A percentile compares a stretch with the other conserved stretches of the same genome.
Evolutionary conservation across 1,140 invertebrate species (phyloP).

Genomic region (Drosophila trapezifrons): DNA sequence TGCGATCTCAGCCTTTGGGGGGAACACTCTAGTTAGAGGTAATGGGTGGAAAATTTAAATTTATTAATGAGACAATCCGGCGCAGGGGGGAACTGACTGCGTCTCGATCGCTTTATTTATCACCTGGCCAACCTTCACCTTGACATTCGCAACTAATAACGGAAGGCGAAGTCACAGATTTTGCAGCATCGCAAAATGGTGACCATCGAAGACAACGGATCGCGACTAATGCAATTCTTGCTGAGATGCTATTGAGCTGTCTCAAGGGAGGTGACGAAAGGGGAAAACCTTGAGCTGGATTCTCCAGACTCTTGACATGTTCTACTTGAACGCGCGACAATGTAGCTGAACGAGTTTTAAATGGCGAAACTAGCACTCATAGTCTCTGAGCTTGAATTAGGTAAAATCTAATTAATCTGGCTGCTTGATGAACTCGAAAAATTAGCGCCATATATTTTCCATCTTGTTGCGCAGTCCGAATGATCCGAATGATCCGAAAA

Average conservation of each 20-base stretch:
- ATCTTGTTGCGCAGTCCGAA: constrained; percentile 19
- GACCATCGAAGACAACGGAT: constrained; percentile 9
- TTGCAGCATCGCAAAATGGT: constrained; percentile 26
- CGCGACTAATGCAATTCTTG: constrained; percentile 34
- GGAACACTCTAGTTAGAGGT: constrained; percentile 37
- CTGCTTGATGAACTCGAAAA: constrained; percentile 11
- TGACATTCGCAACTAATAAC: constrained; percentile 64
- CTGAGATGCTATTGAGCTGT: constrained; percentile 5
- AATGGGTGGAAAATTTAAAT: constrained; percentile 26
- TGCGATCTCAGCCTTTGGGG: constrained; percentile 24
- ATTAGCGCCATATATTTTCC: constrained; percentile 30
- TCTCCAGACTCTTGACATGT: constrained; percentile 54
- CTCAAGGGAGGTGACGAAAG: constrained; percentile 19
- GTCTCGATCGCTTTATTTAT: constrained; percentile 20
- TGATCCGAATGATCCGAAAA: constrained; percentile 6
- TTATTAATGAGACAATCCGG: constrained; percentile 41
- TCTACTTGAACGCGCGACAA: constrained; percentile 57
- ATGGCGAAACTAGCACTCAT: constrained; percentile 13
- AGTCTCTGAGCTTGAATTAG: not conserved
- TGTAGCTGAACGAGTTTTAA: constrained; percentile 54
- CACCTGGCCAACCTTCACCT: constrained; percentile 69
- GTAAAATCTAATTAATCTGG: constrained; percentile 2
- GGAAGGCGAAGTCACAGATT: constrained; percentile 19
- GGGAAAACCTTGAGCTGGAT: constrained; percentile 57
- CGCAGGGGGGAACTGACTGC: constrained; percentile 18